Conservation (phyloP, 1,140 invertebrate genomes). For the Scylla paramamosain region DNA sequence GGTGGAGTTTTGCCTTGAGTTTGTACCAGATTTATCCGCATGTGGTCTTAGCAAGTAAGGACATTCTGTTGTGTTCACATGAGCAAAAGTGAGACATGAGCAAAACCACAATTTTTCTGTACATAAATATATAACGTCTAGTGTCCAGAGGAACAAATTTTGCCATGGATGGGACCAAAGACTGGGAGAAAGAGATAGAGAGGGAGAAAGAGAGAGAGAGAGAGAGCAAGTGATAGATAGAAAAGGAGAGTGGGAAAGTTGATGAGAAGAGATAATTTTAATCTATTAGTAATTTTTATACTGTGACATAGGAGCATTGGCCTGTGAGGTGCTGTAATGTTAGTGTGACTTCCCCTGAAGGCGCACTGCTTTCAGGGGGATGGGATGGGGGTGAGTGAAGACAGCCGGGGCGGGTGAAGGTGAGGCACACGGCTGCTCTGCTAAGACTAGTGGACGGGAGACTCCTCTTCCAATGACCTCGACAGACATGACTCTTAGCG, state of each 20-base stretch:
- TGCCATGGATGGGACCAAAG: constrained; percentile 52
- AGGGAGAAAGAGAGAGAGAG: not conserved
- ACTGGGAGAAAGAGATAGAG: not conserved
- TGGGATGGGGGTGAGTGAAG: not conserved
- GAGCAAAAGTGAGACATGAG: not conserved
- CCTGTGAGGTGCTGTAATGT: not conserved
- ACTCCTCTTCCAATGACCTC: not conserved
- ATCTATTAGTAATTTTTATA: not conserved
- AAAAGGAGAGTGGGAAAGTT: not conserved
- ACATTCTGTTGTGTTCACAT: not conserved
- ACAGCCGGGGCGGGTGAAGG: not conserved
- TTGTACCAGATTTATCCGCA: not conserved
- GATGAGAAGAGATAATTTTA: too few relatives aligned
- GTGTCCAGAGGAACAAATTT: not conserved
- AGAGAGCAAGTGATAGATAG: not conserved
- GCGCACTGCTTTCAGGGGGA: not conserved
- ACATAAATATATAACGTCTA: not conserved
- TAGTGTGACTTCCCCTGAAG: not conserved
- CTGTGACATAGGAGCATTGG: not conserved
- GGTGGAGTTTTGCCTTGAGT: constrained; percentile 17
- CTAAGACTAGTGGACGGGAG: not conserved
- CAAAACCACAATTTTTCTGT: not conserved
- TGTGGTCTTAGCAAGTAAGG: constrained; percentile 12
- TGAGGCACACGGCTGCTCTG: not conserved
- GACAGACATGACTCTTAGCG: not conserved